A percentile compares a stretch with the other conserved stretches of the same genome.
Conservation (phyloP, 2,113 vertebrate genomes). For the Clinocottus analis region DNA sequence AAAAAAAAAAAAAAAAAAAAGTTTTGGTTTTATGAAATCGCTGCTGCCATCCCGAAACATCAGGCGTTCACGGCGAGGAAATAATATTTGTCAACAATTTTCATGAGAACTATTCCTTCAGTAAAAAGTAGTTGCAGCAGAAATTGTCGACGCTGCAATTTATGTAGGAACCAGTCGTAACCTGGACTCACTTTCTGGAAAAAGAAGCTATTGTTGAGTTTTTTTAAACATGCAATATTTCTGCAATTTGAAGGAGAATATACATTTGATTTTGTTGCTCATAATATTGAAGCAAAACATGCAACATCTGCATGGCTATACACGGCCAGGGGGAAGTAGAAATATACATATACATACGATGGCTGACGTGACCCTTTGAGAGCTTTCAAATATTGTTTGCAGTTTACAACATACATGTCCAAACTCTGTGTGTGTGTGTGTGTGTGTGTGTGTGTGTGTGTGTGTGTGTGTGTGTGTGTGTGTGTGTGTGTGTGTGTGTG, state of each 20-base stretch:
- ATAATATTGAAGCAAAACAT: neutral
- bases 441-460: no score
- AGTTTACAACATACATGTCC: neutral
- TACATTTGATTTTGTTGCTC: neutral
- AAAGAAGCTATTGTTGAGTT: no score
- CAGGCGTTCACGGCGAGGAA: neutral
- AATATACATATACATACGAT: no score
- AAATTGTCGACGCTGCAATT: no score
- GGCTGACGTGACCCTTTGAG: no score
- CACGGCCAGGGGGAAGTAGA: no score
- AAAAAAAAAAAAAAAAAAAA: neutral
- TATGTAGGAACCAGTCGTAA: no score
- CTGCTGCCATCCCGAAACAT: neutral
- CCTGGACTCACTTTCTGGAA: no score
- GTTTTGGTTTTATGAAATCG: neutral
- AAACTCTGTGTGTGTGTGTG: neutral
- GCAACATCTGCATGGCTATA: neutral
- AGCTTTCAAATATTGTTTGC: no score
- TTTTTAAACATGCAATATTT: slow-evolving; percentile 6
- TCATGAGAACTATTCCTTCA: neutral
- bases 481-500: no score
- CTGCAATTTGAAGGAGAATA: neutral
- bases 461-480: no score
- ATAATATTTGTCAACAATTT: neutral
- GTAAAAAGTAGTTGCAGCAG: neutral